phyloP scores from a whole-genome alignment of 2,113 vertebrate species.

The Platysteira castanea region DNA sequence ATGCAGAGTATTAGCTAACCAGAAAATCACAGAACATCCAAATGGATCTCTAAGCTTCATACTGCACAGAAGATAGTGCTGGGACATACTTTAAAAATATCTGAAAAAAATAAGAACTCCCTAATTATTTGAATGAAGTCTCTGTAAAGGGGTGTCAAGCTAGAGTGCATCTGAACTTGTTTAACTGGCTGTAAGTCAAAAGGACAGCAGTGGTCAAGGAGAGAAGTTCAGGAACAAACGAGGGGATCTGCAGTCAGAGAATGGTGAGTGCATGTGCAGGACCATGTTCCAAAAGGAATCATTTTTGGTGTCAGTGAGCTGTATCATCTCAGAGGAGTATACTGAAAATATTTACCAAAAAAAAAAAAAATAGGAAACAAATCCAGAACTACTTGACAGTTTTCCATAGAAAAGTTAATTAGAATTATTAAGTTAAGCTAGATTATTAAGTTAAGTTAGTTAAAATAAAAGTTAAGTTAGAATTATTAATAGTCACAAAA shows the following conservation, averaged over 20 bases:
- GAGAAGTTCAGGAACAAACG: not conserved
- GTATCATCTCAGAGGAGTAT: not conserved
- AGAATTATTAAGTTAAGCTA: too few species aligned
- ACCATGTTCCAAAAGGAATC: not conserved
- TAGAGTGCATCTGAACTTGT: not conserved
- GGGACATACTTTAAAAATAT: not conserved
- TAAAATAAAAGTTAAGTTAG: too few species aligned
- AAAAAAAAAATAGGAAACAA: not conserved
- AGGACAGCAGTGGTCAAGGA: not conserved
- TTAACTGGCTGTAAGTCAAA: not conserved
- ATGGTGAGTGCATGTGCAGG: not conserved
- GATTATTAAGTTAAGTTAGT: too few species aligned
- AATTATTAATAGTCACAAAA: not conserved
- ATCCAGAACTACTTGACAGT: not conserved
- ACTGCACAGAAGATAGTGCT: not conserved
- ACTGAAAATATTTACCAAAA: not conserved
- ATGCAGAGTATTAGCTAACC: not conserved
- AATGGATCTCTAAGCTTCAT: not conserved
- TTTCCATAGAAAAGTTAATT: not conserved
- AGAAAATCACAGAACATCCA: not conserved
- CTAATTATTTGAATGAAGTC: not conserved
- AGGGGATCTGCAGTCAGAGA: not conserved
- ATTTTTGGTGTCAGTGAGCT: not conserved
- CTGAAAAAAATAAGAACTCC: not conserved
- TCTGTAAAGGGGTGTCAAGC: not conserved